These are phyloP conservation scores for Coecobrya sp. DNA, from an alignment of 2,888 invertebrate species.

Conservation along the genomic window DNA sequence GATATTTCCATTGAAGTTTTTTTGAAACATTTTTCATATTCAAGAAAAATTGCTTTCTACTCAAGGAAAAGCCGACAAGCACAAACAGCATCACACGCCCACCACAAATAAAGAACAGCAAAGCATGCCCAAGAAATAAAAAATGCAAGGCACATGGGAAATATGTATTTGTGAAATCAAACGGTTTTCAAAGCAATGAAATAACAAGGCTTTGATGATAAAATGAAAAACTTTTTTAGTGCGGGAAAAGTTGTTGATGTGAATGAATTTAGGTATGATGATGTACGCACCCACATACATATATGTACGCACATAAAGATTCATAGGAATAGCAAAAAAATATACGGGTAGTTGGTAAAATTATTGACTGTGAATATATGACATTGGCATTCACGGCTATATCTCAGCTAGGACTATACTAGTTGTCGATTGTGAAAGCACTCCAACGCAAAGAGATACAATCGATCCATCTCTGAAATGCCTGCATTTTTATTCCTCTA, in stretches of 20 bases:
- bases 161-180: constrained; percentile 8
- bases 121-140: background rate
- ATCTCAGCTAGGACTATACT: background rate
- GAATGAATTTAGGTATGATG: background rate
- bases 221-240: background rate
- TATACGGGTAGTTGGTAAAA: background rate
- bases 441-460: background rate
- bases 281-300: background rate
- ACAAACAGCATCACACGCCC: background rate
- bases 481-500: background rate
- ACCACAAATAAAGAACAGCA: background rate
- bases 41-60: background rate
- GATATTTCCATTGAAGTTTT: constrained; percentile 13
- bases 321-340: background rate
- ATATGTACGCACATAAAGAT: background rate
- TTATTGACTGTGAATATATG: constrained; percentile 10
- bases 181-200: constrained; percentile 20
- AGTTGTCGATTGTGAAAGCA: background rate
- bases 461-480: background rate
- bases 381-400: background rate
- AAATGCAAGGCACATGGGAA: constrained; percentile 10
- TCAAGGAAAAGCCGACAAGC: background rate
- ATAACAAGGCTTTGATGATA: constrained; percentile 16
- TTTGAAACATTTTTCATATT: constrained; percentile 26
- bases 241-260: background rate